phyloP scores from a whole-genome alignment of 2,888 invertebrate genomes.

The Nomada ruficornis region DNA sequence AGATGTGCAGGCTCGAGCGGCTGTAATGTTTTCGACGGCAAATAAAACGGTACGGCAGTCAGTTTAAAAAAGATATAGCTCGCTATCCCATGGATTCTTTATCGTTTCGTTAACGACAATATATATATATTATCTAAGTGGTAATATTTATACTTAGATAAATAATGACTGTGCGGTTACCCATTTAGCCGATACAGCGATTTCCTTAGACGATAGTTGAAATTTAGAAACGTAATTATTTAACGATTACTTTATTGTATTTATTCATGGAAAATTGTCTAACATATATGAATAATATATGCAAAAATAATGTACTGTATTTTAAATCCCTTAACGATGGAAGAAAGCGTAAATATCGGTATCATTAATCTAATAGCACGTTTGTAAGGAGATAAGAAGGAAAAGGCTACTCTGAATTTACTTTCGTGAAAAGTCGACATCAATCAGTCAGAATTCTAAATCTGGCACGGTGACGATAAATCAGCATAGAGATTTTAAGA shows the following conservation, averaged over 20 bases:
- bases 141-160: neutral
- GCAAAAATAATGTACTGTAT: neutral
- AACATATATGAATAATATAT: neutral
- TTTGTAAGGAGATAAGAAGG: neutral
- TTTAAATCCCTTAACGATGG: neutral
- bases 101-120: constrained; percentile 2
- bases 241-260: neutral
- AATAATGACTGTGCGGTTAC: neutral
- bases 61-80: neutral
- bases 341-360: neutral
- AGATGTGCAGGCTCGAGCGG: neutral
- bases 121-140: neutral
- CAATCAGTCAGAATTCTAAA: no score
- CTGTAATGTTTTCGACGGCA: constrained; percentile 3
- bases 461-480: neutral
- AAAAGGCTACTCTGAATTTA: neutral
- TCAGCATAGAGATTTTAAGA: neutral
- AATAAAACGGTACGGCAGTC: neutral
- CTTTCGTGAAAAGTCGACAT: neutral
- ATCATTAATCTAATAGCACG: neutral
- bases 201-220: neutral
- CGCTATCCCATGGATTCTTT: no score
- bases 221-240: neutral
- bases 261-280: no score
- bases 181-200: neutral